A percentile compares a stretch with the other conserved stretches of the same genome.
These are phyloP conservation scores for Caenorhabditis panamensis DNA, from an alignment of 2,888 invertebrate genomes.

Conservation along the genomic window DNA sequence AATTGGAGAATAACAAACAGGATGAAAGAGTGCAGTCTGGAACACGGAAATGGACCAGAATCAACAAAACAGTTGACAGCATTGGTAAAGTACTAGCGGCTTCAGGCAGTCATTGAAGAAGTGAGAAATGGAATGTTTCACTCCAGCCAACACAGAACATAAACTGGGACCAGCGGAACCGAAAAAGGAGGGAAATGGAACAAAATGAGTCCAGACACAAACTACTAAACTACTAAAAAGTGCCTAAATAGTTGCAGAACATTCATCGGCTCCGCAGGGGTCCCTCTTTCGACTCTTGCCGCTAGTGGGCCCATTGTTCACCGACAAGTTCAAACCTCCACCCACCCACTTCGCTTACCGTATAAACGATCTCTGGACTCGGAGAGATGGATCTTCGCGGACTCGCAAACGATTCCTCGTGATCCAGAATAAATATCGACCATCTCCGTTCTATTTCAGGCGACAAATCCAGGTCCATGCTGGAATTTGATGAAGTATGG, in stretches of 20 bases:
- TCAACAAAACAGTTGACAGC: too few species aligned
- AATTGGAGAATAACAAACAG: constrained; percentile 7
- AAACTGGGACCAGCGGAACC: background rate
- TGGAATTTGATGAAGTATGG: too few species aligned
- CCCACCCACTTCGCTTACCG: constrained; percentile 22
- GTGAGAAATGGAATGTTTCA: too few species aligned
- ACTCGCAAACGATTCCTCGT: constrained; percentile 26
- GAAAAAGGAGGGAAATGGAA: background rate
- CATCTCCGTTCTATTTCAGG: constrained; percentile 30
- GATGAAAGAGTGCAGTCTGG: constrained; percentile 1
- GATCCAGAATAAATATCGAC: constrained; percentile 36
- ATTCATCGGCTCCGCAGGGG: constrained; percentile 9
- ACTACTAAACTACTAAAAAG: background rate
- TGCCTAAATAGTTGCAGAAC: constrained; percentile 10
- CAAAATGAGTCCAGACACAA: constrained; percentile 1
- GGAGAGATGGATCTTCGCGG: constrained; percentile 15
- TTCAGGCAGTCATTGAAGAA: too few species aligned
- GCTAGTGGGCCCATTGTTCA: background rate
- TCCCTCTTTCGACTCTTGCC: constrained; percentile 1
- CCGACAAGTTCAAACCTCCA: constrained; percentile 38
- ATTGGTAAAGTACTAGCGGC: too few species aligned
- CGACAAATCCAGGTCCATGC: background rate
- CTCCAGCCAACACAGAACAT: background rate
- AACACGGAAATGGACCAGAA: background rate
- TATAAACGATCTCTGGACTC: constrained; percentile 29